A percentile compares a stretch with the other conserved stretches of the same genome.
These are phyloP conservation scores for Simalia tracyae DNA, from an alignment of 2,797 vertebrate species.

Conservation along the genomic window DNA sequence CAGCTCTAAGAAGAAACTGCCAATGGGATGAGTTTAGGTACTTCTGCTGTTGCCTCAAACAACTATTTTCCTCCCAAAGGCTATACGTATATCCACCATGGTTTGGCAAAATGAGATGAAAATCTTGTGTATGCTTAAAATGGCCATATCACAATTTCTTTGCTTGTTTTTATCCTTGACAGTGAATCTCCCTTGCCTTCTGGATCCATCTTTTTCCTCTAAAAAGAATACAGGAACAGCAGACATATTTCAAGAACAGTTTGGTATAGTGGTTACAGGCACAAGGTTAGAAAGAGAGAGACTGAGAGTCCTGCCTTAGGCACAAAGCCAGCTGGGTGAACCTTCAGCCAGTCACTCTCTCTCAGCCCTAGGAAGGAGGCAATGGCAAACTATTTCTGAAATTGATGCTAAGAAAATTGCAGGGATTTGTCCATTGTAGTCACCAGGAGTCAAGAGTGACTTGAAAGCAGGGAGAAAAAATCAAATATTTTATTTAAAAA, in stretches of 20 bases:
- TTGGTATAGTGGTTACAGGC: constrained; percentile 28
- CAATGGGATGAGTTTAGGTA: constrained; percentile 41
- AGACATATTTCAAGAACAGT: constrained; percentile 10
- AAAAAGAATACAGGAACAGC: too few relatives aligned
- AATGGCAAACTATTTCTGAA: too few relatives aligned
- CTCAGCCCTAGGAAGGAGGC: too few relatives aligned
- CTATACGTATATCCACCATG: constrained; percentile 60
- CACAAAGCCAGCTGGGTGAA: too few relatives aligned
- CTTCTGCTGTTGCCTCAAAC: constrained; percentile 33
- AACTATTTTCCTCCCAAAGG: constrained; percentile 51
- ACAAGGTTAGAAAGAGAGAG: neutral
- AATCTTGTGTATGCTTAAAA: constrained; percentile 63
- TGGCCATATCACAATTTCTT: constrained; percentile 51
- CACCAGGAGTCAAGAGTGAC: too few relatives aligned
- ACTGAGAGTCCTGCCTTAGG: too few relatives aligned
- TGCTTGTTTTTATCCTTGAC: constrained; percentile 66
- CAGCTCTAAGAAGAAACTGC: constrained; percentile 28
- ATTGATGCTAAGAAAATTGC: too few relatives aligned
- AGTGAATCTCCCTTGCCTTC: constrained; percentile 56
- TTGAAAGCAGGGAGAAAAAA: neutral
- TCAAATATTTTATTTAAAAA: constrained; percentile 6
- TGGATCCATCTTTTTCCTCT: constrained; percentile 36
- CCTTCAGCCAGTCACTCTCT: too few relatives aligned
- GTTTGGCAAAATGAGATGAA: constrained; percentile 57
- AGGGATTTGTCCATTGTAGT: too few relatives aligned